Evolutionary conservation across 2,113 vertebrate genomes (phyloP), one percentile per base, ranked within the genome.

Genomic region (Hippocampus barbouri): DNA sequence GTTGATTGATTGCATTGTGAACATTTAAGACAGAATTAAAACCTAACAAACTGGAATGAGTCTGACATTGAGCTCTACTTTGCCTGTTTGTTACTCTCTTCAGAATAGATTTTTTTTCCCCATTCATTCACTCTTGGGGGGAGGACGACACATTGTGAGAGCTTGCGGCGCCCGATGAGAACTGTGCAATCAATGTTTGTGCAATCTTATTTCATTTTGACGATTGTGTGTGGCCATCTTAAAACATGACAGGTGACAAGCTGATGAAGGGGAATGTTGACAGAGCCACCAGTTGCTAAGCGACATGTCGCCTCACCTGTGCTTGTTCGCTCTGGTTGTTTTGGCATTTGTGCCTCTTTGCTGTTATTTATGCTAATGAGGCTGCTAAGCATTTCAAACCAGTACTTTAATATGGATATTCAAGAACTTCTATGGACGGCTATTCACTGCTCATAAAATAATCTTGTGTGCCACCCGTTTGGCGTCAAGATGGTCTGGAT

Each of bases 201-300:
- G 76, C 54, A 71, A 47, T 70, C 68, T 41, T 25, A 15, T 49
- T 43, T 18, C 47, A 51, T 54, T 1, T 73, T 4, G 25, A 54
- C 10, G 25, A 11, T n/a, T 5, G 8, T 4, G 38, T 20, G 64
- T 66, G 62, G 45, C 68, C 59, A 38, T 20, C 40, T 45, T 18
- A 53, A 76, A 56, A 71, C 62, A 23, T 71, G 66, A 74, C 30
- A 21, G 59, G 4, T 81, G 62, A 74, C 69, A 75, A 68, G 60
- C 54, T 70, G 79, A 34, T 27, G 9, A 66, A 82, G 71, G 77
- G 84, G 59, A 84, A 83, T 76, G 77, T 78, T 86, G 78, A 83
- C 57, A 49, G 66, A 79, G 64, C 65, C 81, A 84, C 74, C 61
- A 78, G 86, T 91, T 87, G 88, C 89, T 88, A 84, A 56, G 86